These are phyloP conservation scores for Porites lobata DNA, from an alignment of 92 coral and sea anemone genomes.

Conservation along the genomic window DNA sequence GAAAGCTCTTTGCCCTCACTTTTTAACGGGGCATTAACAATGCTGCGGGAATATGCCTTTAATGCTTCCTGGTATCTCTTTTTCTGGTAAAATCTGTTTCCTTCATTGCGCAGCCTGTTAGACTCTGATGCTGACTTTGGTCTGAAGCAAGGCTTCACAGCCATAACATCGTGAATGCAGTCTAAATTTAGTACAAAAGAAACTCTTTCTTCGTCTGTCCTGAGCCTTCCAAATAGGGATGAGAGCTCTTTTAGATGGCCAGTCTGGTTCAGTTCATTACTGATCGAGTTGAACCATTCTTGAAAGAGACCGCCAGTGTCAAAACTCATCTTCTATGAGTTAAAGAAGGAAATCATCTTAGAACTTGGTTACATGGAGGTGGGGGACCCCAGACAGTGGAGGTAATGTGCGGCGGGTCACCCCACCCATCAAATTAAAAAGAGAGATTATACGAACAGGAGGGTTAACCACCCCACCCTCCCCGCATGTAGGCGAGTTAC, in stretches of 20 bases:
- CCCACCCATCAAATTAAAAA: too few relatives aligned
- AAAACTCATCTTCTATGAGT: neutral
- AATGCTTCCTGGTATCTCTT: conserved; percentile 71
- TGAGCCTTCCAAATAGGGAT: conserved; percentile 73
- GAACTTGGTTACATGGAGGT: too few relatives aligned
- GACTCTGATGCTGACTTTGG: conserved; percentile 78
- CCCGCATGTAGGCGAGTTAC: too few relatives aligned
- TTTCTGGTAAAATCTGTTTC: conserved; percentile 82
- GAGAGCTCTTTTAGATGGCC: conserved; percentile 73
- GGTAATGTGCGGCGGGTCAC: too few relatives aligned
- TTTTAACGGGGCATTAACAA: conserved; percentile 70
- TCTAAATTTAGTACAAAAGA: conserved; percentile 72
- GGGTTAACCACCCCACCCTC: too few relatives aligned
- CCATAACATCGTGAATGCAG: conserved; percentile 70
- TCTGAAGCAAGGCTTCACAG: conserved; percentile 57
- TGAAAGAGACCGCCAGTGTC: conserved; percentile 40
- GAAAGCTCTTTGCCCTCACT: conserved; percentile 70
- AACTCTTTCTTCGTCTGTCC: conserved; percentile 82
- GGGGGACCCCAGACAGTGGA: too few relatives aligned
- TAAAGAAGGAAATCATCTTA: neutral
- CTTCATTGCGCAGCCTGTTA: conserved; percentile 74
- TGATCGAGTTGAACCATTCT: conserved; percentile 72
- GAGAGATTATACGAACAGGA: too few relatives aligned
- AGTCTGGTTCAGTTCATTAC: conserved; percentile 65
- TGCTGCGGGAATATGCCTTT: conserved; percentile 78